A percentile compares a stretch with the other conserved stretches of the same genome.
Conservation (phyloP, 2,113 vertebrate genomes). For the Phalacrocorax pelagicus region DNA sequence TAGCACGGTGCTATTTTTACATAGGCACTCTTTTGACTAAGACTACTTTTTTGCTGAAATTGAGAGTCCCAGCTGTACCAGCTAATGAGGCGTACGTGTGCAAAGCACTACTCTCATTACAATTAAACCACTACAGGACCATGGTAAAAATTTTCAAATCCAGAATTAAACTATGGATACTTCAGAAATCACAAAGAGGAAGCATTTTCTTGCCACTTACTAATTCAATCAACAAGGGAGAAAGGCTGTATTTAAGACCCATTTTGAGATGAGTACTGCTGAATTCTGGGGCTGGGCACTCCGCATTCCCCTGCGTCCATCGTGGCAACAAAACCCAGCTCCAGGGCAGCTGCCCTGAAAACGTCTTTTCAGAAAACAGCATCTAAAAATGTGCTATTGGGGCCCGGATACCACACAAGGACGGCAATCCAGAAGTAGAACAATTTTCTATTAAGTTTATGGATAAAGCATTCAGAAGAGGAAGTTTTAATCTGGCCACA, state of each 20-base stretch:
- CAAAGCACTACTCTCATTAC: not conserved
- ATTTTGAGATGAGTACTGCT: not conserved
- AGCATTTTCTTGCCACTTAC: not conserved
- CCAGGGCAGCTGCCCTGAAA: slow-evolving; percentile 1
- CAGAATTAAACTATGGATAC: not conserved
- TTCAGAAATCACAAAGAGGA: not conserved
- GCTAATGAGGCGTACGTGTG: not conserved
- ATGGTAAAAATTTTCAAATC: not conserved
- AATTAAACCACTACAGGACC: not conserved
- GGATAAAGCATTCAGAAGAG: not conserved
- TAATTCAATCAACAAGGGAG: not conserved
- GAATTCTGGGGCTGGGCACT: not conserved
- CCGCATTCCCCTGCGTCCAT: not conserved
- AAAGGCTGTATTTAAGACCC: not conserved
- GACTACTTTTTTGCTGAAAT: slow-evolving; percentile 10
- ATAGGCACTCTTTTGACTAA: not conserved
- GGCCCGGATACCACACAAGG: not conserved
- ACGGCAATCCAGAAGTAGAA: not conserved
- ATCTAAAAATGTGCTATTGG: not conserved
- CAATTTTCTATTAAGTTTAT: not conserved
- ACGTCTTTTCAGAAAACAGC: not conserved
- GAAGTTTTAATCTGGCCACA: not conserved
- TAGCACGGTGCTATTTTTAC: not conserved
- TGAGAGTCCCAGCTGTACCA: not conserved
- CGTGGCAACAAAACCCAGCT: not conserved